Conservation (phyloP, 2,797 vertebrate species). For the Coranthus polyacanthus region DNA sequence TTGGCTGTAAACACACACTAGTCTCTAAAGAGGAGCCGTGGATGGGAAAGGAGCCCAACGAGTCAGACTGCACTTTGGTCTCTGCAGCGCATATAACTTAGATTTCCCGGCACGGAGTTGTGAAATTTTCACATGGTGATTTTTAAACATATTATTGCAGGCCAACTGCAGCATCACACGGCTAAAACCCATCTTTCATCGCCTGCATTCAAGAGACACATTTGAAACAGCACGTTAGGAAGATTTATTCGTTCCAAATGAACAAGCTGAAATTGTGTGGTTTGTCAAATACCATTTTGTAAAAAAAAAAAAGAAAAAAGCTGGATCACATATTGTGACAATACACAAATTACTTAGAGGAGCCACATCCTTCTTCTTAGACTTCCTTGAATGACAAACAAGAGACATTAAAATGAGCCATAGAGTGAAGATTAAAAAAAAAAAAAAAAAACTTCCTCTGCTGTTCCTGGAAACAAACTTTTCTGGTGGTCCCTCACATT, state of each 20-base stretch:
- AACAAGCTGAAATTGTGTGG: conserved; percentile 62
- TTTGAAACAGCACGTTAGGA: conserved; percentile 50
- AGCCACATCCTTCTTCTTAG: conserved; percentile 69
- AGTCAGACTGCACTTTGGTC: conserved; percentile 15
- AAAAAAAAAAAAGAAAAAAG: conserved; percentile 44
- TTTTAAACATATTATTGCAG: conserved; percentile 36
- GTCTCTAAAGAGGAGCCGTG: conserved; percentile 33
- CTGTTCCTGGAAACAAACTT: conserved; percentile 64
- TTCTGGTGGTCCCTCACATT: conserved; percentile 76
- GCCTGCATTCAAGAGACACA: conserved; percentile 33
- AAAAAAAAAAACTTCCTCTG: conserved; percentile 41
- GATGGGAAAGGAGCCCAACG: conserved; percentile 23
- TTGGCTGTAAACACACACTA: conserved; percentile 59
- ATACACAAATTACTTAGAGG: conserved; percentile 45
- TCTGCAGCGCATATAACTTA: neutral
- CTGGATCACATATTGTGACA: conserved; percentile 56
- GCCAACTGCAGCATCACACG: conserved; percentile 27
- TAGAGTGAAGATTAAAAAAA: conserved; percentile 22
- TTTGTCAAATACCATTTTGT: conserved; percentile 56
- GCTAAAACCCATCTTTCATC: conserved; percentile 33
- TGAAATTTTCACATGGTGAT: conserved; percentile 50
- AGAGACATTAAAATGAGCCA: conserved; percentile 62
- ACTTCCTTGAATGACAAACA: conserved; percentile 69
- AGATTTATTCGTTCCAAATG: conserved; percentile 70
- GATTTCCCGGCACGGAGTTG: conserved; percentile 25